These are phyloP conservation scores for Phenganax marumi DNA, from an alignment of 92 coral and sea anemone species.

Conservation along the genomic window DNA sequence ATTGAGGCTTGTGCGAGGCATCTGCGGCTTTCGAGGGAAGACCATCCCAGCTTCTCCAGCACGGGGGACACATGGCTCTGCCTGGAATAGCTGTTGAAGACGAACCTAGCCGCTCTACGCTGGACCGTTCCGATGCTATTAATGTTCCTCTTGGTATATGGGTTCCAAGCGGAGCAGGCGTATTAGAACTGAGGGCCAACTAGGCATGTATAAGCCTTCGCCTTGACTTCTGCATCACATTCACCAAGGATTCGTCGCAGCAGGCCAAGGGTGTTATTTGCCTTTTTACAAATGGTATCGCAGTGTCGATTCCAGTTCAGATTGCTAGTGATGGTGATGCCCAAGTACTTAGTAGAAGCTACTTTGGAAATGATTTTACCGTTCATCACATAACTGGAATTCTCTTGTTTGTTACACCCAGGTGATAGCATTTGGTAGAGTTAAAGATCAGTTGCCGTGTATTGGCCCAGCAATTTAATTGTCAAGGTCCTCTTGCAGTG, in stretches of 20 bases:
- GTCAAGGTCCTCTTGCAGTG: no score
- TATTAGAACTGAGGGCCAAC: constrained; percentile 46
- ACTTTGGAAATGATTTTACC: no score
- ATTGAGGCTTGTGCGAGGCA: no score
- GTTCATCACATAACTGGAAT: neutral
- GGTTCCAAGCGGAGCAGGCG: constrained; percentile 53
- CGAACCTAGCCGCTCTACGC: no score
- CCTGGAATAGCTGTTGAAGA: no score
- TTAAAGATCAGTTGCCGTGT: no score
- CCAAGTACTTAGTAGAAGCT: constrained; percentile 19
- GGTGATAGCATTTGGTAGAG: no score
- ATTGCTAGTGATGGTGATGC: constrained; percentile 38
- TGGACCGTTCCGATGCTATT: no score
- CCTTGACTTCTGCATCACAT: constrained; percentile 44
- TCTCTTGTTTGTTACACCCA: neutral
- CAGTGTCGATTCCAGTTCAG: constrained; percentile 53
- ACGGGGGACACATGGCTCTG: no score
- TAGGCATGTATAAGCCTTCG: constrained; percentile 41
- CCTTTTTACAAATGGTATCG: constrained; percentile 51
- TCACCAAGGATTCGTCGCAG: constrained; percentile 44
- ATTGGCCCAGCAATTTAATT: no score
- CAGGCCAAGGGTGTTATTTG: constrained; percentile 54
- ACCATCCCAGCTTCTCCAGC: no score
- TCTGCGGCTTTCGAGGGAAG: no score
- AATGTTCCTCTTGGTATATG: constrained; percentile 43